Evolutionary conservation across 2,888 invertebrate species (phyloP), one percentile per base, ranked within the genome.

Genomic region (Diarsia mendica): DNA sequence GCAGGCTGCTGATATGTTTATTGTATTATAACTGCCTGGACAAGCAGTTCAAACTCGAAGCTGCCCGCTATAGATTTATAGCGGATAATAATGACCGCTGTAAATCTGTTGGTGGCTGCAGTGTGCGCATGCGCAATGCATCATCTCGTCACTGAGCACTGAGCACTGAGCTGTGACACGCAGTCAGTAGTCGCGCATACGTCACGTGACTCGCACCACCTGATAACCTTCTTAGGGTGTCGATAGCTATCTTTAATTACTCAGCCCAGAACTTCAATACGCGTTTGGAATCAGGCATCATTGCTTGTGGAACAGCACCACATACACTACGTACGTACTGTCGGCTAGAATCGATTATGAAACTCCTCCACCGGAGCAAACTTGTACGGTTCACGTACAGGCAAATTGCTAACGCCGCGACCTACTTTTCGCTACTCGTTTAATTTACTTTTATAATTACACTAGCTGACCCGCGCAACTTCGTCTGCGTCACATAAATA

Each of bases 21-120:
- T 88, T 85, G 85, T 87, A 82, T 80, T 85, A 83, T 84, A 88
- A 84, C 88, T 75, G 77, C 77, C 77, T 79, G 80, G 68, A 87
- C 82, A 79, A 78, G 80, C 87, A 84, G 77, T 86, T 83, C 83
- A 75, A 78, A 84, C 87, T 83, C 65, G 71, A 86, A 82, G 75
- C 77, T 68, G 69, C 85, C 79, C 83, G 80, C 85, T 77, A 77
- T 70, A 71, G 85, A 90, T 89, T 89, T 88, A 90, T 88, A 51
- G 83, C 82, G 68, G 75, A 77, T 82, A 82, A 80, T 85, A 84
- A 85, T 85, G 77, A 74, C 72, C 53, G 65, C 68, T 73, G 79
- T 83, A 86, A 85, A 82, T 82, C 79, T 85, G 72, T 72, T 69
- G 67, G 48, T 44, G 11, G 48, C 46, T 28, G 28, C 39, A 39